Evolutionary conservation across 2,888 invertebrate species (phyloP).

Genomic region (Pyrocoelia pectoralis): DNA sequence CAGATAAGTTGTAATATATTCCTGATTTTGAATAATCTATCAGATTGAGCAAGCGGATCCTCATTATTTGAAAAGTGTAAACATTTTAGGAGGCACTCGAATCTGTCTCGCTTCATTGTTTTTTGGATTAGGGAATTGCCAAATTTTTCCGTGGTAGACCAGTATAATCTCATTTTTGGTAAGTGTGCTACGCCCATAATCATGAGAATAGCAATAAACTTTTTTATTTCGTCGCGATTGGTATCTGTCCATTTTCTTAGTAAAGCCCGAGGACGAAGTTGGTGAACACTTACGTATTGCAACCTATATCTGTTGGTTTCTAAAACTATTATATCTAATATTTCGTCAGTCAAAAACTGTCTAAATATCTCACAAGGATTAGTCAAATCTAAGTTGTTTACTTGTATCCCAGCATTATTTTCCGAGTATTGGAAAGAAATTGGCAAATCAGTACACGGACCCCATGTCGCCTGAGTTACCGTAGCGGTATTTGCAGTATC

Average conservation of each 20-base stretch:
- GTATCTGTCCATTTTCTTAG: conserved; percentile 24
- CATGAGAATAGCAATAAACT: conserved; percentile 35
- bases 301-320: conserved; percentile 22
- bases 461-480: no score
- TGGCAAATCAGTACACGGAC: no score
- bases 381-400: not conserved
- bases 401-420: no score
- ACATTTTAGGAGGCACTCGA: no score
- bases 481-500: no score
- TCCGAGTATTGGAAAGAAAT: no score
- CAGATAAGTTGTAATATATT: not conserved
- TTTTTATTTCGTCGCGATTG: conserved; percentile 28
- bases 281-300: conserved; percentile 1
- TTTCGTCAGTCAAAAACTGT: conserved; percentile 18
- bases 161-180: conserved; percentile 32
- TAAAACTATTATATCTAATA: conserved; percentile 13
- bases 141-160: conserved; percentile 8
- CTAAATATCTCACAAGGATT: not conserved
- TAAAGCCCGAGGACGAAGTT: conserved; percentile 17
- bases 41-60: not conserved
- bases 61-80: conserved; percentile 9
- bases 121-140: no score
- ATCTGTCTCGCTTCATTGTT: not conserved
- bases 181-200: conserved; percentile 38
- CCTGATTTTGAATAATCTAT: conserved; percentile 16